Evolutionary conservation across 2,888 invertebrate species (phyloP).

Genomic region (Napeogenes sylphis): DNA sequence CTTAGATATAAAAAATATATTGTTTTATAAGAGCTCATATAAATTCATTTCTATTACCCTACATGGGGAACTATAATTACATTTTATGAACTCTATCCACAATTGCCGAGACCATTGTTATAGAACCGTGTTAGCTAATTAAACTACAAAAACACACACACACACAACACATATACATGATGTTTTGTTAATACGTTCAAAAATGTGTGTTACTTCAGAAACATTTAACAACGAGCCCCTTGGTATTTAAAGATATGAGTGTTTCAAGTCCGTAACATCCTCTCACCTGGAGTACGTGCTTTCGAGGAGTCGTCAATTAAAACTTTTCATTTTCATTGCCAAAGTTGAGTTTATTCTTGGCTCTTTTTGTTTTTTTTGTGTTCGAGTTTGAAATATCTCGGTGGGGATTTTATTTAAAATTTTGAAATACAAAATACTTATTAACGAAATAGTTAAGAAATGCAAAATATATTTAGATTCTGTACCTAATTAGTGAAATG

Average conservation of each 20-base stretch:
- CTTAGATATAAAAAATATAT: neutral
- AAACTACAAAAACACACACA: constrained; percentile 18
- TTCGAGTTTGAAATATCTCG: neutral
- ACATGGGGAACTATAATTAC: neutral
- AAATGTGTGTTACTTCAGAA: constrained; percentile 17
- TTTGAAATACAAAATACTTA: neutral
- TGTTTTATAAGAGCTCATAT: neutral
- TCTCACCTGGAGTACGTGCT: constrained; percentile 19
- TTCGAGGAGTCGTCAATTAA: constrained; percentile 50
- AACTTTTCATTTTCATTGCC: constrained; percentile 44
- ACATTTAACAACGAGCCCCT: constrained; percentile 13
- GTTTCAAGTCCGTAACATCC: constrained; percentile 24
- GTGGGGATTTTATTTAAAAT: neutral
- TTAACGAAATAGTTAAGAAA: neutral
- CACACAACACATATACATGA: constrained; percentile 6
- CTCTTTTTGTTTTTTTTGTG: neutral
- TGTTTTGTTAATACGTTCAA: constrained; percentile 13
- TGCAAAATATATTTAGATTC: no score
- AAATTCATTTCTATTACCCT: neutral
- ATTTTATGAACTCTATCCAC: neutral
- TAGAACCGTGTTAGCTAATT: constrained; percentile 25
- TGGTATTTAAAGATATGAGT: constrained; percentile 17
- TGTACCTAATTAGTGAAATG: no score
- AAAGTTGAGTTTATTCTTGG: constrained; percentile 7
- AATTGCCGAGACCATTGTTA: constrained; percentile 22